These are phyloP conservation scores for Bombus impatiens DNA, from an alignment of 1,140 invertebrate species.

Conservation along the genomic window DNA sequence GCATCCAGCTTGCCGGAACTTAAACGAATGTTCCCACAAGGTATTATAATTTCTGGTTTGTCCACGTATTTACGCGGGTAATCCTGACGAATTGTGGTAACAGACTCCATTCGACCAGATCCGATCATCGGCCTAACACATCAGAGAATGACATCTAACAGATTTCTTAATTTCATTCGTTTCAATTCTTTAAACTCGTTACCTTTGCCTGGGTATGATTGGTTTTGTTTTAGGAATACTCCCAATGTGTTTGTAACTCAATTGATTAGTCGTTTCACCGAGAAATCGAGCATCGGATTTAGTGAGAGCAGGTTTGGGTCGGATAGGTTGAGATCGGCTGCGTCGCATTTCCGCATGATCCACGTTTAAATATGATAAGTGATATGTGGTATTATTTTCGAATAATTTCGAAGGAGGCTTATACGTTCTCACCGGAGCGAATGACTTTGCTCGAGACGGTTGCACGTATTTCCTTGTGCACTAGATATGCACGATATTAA, in stretches of 20 bases:
- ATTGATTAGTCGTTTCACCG: slow-evolving; percentile 72
- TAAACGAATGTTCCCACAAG: slow-evolving; percentile 78
- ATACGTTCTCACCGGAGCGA: slow-evolving; percentile 81
- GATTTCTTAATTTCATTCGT: background rate
- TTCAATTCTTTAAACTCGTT: background rate
- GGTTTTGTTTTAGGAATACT: slow-evolving; percentile 69
- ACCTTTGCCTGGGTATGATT: slow-evolving; percentile 74
- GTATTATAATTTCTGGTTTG: slow-evolving; percentile 75
- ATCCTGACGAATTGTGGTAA: slow-evolving; percentile 87
- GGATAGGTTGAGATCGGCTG: slow-evolving; percentile 72
- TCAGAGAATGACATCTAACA: background rate
- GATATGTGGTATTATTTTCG: slow-evolving; percentile 84
- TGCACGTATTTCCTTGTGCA: slow-evolving; percentile 83
- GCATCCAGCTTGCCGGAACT: slow-evolving; percentile 75
- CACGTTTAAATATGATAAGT: slow-evolving; percentile 82
- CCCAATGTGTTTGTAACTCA: slow-evolving; percentile 74
- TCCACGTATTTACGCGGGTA: slow-evolving; percentile 85
- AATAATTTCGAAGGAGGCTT: slow-evolving; percentile 81
- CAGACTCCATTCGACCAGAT: slow-evolving; percentile 86
- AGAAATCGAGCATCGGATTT: slow-evolving; percentile 72
- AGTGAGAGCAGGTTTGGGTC: slow-evolving; percentile 73
- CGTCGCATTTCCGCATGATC: slow-evolving; percentile 67
- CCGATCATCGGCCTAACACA: slow-evolving; percentile 64
- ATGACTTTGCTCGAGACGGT: slow-evolving; percentile 82
- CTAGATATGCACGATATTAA: slow-evolving; percentile 45